phyloP scores from a whole-genome alignment of 2,113 vertebrate genomes.

The Clarias batrachus region DNA sequence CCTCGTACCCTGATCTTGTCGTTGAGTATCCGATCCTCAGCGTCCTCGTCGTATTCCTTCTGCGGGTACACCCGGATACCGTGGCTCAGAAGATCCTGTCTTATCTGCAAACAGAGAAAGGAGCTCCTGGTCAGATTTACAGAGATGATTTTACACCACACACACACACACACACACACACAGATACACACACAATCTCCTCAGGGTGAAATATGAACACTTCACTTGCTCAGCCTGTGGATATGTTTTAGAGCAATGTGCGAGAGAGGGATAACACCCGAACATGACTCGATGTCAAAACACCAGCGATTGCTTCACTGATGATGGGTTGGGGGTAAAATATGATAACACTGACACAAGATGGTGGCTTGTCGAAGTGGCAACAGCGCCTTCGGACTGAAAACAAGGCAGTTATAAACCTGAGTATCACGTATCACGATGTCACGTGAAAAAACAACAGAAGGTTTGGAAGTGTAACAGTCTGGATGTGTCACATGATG shows the following conservation, averaged over 20 bases:
- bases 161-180: conserved; percentile 18
- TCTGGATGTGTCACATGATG: too few relatives aligned
- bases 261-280: background rate
- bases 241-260: conserved; percentile 29
- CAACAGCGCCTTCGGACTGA: background rate
- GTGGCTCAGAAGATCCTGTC: conserved; percentile 80
- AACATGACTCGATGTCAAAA: background rate
- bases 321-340: too few relatives aligned
- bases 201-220: conserved; percentile 11
- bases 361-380: background rate
- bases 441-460: too few relatives aligned
- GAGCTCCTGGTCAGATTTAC: conserved; percentile 34
- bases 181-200: background rate
- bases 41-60: conserved; percentile 84
- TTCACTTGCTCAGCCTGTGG: background rate
- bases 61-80: conserved; percentile 88
- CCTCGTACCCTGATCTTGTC: conserved; percentile 82
- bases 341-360: background rate
- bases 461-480: too few relatives aligned
- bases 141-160: conserved; percentile 21
- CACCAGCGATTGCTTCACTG: background rate
- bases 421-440: too few relatives aligned
- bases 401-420: background rate
- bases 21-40: conserved; percentile 80
- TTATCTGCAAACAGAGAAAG: conserved; percentile 76